Evolutionary conservation across 2,888 invertebrate genomes (phyloP), one percentile per base, ranked within the genome.

Genomic region (Trichopria drosophilae): DNA sequence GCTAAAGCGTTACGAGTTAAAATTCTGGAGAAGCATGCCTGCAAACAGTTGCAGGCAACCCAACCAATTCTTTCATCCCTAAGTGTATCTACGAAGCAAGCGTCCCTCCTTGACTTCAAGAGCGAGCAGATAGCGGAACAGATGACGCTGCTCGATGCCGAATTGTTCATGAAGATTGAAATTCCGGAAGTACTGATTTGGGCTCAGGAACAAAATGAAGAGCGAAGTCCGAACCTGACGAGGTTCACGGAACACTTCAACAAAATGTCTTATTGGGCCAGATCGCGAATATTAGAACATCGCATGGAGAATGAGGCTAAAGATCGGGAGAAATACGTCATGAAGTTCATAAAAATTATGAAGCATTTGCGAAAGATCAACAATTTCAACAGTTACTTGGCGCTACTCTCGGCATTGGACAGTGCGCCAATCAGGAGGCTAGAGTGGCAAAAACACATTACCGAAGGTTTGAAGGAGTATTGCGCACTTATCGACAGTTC

Each of bases 231-330:
- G 3, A 98, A 99, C 77, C 82, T 99, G 50, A 96, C 95, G 23
- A 81, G 89, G 61, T 99, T 99, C 74, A 99, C 99, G 0, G 96
- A 97, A 75, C 98, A 99, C 78, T 99, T 99, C 77, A 99, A 99
- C 75, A 97, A 98, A 79, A 95, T 97, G 93, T 96, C 96, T 51
- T 97, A 92, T 71, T 97, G 97, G 97, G 95, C 95, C 31, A 81
- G 98, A 46, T 94, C 97, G 3, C 83, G 91, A 71, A 96, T 99
- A 66, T 78, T 99, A 43, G 89, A 92, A 64, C 90, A 92, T 74
- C 45, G 54, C n/a, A 62, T 69, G 65, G 75, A 75, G 24, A 83
- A 85, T 63, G 96, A 96, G 68, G 90, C 91, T n/a, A 91, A 90
- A 67, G 97, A 98, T 67, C 83, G 98, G 23, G 98, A 99, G 76